Evolutionary conservation across 2,888 invertebrate genomes (phyloP), one percentile per base, ranked within the genome.

Genomic region (Linnaemya tessellans): DNA sequence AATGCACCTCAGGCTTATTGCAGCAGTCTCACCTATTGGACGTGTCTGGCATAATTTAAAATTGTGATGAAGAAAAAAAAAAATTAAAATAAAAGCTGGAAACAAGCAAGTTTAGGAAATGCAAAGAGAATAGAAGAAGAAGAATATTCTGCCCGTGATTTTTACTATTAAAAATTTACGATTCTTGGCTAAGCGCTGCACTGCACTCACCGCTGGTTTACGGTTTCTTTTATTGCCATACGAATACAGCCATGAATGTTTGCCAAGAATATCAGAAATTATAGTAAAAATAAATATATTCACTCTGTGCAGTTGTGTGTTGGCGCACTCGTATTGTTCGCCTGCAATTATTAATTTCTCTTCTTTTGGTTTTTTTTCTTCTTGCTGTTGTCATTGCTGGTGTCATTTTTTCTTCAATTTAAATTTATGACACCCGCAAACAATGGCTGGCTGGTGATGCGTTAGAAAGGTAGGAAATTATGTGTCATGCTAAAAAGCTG

Each of bases 1-100:
- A 87, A 80, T 88, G 85, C 88, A 88, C 88, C 88, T 87, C 87
- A 80, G 88, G 88, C 87, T 86, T 86, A 84, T 84, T 87, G 86
- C 85, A 79, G 82, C 70, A 84, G 88, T 88, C 88, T 88, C 87
- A 88, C 88, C 88, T 88, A 87, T 87, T 86, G 84, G 80, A 88
- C 88, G 88, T 88, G 88, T 87, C 87, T 88, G 88, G 88, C 88
- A 88, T 88, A 87, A 87, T 83, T 86, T 81, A 80, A 86, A 86
- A 56, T 77, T 56, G 74, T 64, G 58, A 46, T 64, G 11, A 65
- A 54, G 5, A 5, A 58, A 85, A 56, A 73, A 67, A 46, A 46
- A 54, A 56, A 38, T 20, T 18, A 51, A 5, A 46, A 38, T 30
- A 30, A 30, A 30, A 30, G 30, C 8, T 46, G 9, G 9, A 15